Conservation (phyloP, 1,140 invertebrate genomes). For the Meloidogyne hapla region DNA sequence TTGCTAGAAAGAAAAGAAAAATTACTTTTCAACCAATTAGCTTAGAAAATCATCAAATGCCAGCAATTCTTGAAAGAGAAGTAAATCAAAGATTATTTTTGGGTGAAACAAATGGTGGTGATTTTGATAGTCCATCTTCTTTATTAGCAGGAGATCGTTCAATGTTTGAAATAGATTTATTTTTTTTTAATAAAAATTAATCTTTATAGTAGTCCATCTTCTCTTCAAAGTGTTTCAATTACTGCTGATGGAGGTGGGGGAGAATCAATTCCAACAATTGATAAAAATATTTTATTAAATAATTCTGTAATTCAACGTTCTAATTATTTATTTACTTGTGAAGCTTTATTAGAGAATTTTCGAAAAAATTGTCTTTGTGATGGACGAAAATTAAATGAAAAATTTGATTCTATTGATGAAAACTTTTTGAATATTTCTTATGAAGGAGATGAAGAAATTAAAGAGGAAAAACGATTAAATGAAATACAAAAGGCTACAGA, state of each 20-base stretch:
- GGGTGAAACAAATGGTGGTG: neutral
- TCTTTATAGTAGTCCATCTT: neutral
- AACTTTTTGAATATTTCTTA: constrained; percentile 2
- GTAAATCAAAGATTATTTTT: neutral
- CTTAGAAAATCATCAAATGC: constrained; percentile 1
- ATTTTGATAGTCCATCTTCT: neutral
- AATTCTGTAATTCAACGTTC: constrained; percentile 14
- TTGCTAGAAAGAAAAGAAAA: neutral
- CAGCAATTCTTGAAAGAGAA: constrained; percentile 1
- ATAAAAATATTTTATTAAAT: neutral
- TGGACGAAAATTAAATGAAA: constrained; percentile 24
- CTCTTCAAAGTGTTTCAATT: neutral
- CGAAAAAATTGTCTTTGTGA: constrained; percentile 32
- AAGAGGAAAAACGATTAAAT: neutral
- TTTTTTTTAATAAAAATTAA: neutral
- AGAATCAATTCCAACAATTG: neutral
- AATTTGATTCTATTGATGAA: constrained; percentile 18
- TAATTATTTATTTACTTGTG: constrained; percentile 25
- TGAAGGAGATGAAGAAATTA: neutral
- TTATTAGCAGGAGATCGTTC: constrained; percentile 1
- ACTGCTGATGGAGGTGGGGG: neutral
- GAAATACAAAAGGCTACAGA: neutral
- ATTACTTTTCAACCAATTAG: constrained; percentile 3
- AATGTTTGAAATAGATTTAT: neutral
- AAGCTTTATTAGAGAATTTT: constrained; percentile 38